Evolutionary conservation across 2,797 vertebrate species (phyloP).

Genomic region (Diglossa cyanea): DNA sequence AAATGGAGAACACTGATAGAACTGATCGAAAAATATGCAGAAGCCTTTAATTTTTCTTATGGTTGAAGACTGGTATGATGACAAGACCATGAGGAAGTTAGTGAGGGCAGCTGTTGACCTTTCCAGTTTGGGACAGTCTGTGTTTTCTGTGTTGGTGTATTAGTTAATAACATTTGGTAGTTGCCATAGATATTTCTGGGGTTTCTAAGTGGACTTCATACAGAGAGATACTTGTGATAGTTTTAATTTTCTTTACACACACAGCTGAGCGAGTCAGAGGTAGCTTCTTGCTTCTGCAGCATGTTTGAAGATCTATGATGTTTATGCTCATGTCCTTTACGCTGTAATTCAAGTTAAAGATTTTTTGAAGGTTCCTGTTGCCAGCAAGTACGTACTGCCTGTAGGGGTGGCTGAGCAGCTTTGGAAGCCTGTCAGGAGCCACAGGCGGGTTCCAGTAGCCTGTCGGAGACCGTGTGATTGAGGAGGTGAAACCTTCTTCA

Average conservation of each 20-base stretch:
- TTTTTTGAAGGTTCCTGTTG: background rate
- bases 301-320: background rate
- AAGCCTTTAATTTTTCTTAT: background rate
- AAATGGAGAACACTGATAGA: background rate
- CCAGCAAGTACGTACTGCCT: rapidly evolving
- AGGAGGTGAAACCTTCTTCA: conserved; percentile 13
- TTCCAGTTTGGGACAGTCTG: background rate
- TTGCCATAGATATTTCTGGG: background rate
- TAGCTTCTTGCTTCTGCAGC: background rate
- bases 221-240: background rate
- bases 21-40: background rate
- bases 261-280: background rate
- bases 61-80: background rate
- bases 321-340: rapidly evolving
- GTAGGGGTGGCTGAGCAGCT: background rate
- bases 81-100: background rate
- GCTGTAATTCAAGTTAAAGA: background rate
- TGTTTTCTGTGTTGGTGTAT: background rate
- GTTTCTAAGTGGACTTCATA: background rate
- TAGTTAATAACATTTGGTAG: background rate
- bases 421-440: background rate
- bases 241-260: background rate
- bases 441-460: background rate
- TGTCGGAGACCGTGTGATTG: background rate
- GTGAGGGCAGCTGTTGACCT: background rate